Percentiles rank a stretch among this genome's conserved stretches.
These are phyloP conservation scores for Bombus pascuorum DNA, from an alignment of 1,140 invertebrate genomes.

Conservation along the genomic window DNA sequence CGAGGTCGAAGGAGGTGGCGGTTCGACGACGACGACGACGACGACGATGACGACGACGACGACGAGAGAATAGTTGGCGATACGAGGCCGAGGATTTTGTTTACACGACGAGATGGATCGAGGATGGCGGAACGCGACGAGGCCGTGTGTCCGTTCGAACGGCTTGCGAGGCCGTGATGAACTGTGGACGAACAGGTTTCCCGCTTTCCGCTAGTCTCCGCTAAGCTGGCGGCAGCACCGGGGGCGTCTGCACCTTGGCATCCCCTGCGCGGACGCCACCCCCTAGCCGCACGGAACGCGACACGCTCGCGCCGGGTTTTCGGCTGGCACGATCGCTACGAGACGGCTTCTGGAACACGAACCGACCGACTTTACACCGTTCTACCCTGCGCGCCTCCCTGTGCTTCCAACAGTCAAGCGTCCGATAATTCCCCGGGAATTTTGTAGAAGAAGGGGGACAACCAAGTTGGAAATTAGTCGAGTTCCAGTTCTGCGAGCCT, in stretches of 20 bases:
- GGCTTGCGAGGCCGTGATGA: slow-evolving; percentile 76
- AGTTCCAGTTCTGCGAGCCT: too few species aligned
- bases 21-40: neutral
- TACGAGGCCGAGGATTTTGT: neutral
- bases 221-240: slow-evolving; percentile 32
- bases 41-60: neutral
- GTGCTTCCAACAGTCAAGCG: neutral
- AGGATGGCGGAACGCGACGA: slow-evolving; percentile 53
- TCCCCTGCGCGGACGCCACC: slow-evolving; percentile 37
- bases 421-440: neutral
- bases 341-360: neutral
- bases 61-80: neutral
- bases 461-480: too few species aligned
- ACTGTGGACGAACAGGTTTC: slow-evolving; percentile 76
- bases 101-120: slow-evolving; percentile 20
- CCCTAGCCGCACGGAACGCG: neutral
- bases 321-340: neutral
- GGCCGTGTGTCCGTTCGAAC: slow-evolving; percentile 57
- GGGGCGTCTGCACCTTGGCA: slow-evolving; percentile 44
- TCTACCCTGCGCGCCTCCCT: too few species aligned
- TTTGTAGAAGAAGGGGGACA: too few species aligned
- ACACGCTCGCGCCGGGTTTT: neutral
- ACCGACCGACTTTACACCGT: too few species aligned
- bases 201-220: slow-evolving; percentile 71
- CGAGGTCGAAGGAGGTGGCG: too few species aligned